A percentile compares a stretch with the other conserved stretches of the same genome.
Conservation (phyloP, 2,888 invertebrate genomes). For the Melinaea marsaeus region DNA sequence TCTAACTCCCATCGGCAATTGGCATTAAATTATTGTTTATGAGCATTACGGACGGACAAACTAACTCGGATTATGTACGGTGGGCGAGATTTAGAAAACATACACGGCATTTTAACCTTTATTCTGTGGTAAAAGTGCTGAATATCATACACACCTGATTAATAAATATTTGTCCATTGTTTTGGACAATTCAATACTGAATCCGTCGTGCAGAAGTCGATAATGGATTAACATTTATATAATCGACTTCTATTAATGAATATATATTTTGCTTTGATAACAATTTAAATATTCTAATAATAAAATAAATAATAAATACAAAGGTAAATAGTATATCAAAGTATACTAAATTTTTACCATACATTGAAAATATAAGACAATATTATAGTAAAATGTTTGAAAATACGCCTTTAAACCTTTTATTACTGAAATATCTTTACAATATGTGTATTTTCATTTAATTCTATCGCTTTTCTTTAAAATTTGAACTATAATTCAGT, state of each 20-base stretch:
- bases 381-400: no score
- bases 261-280: background rate
- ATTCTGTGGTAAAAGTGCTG: background rate
- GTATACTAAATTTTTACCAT: no score
- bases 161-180: conserved; percentile 10
- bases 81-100: background rate
- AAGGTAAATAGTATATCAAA: no score
- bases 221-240: conserved; percentile 18
- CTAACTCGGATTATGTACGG: conserved; percentile 24
- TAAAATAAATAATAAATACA: no score
- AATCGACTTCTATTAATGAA: conserved; percentile 24
- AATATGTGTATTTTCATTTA: no score
- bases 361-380: no score
- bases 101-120: background rate
- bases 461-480: no score
- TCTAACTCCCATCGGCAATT: conserved; percentile 32
- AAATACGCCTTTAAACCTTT: no score
- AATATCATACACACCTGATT: background rate
- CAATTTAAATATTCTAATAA: no score
- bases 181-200: conserved; percentile 17
- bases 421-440: no score
- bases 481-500: no score
- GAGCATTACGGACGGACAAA: conserved; percentile 30
- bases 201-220: conserved; percentile 19
- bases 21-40: conserved; percentile 37